A percentile compares a stretch with the other conserved stretches of the same genome.
Evolutionary conservation across 2,113 vertebrate species (phyloP).

Genomic region (Caretta caretta): DNA sequence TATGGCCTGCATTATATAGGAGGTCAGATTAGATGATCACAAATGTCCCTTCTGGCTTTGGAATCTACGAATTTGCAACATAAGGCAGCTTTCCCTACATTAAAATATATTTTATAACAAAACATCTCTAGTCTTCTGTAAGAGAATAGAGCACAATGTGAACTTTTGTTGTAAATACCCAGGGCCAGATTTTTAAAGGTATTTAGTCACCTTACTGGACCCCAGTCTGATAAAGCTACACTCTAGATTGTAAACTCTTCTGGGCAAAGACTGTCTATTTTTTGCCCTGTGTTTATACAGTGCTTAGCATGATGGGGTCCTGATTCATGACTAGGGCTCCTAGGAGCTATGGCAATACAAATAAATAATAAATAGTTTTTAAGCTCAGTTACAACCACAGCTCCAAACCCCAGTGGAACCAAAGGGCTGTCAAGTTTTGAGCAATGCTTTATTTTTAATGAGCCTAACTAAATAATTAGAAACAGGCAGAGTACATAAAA

Average conservation of each 20-base stretch:
- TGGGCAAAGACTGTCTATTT: not conserved
- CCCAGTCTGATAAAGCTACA: not conserved
- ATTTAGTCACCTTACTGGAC: not conserved
- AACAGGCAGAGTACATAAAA: not conserved
- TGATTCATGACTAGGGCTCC: not conserved
- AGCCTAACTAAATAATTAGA: not conserved
- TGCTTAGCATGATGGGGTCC: not conserved
- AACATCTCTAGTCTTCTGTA: not conserved
- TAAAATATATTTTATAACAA: not conserved
- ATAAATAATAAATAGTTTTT: not conserved
- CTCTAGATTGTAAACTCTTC: not conserved
- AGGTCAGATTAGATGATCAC: not conserved
- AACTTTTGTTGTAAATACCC: not conserved
- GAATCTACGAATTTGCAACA: not conserved
- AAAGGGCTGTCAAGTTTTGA: not conserved
- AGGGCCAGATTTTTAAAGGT: not conserved
- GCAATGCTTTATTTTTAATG: not conserved
- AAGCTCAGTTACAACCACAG: not conserved
- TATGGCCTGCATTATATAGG: not conserved
- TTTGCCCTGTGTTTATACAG: not conserved
- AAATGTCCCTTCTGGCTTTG: not conserved
- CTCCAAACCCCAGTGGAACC: not conserved
- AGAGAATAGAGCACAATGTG: not conserved
- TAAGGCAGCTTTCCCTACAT: not conserved
- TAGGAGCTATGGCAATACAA: not conserved